Percentiles rank a stretch among this genome's conserved stretches.
Evolutionary conservation across 2,113 vertebrate genomes (phyloP).

Genomic region (Lepus europaeus): DNA sequence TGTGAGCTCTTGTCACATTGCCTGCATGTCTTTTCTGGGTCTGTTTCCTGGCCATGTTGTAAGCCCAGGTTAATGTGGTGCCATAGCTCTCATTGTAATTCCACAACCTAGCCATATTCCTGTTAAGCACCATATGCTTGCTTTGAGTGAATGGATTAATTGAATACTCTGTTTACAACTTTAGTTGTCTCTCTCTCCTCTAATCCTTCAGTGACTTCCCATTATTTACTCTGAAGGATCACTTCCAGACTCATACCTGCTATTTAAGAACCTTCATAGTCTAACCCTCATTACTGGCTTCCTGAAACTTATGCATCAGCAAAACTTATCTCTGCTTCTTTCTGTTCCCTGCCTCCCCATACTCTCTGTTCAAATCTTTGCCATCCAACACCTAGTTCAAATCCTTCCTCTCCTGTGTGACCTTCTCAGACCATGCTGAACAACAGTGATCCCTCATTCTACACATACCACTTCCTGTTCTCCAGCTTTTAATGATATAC

Average conservation of each 20-base stretch:
- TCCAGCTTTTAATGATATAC: conserved; percentile 24
- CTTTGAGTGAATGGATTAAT: conserved; percentile 45
- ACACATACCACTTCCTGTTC: neutral
- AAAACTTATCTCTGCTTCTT: neutral
- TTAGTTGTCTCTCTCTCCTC: neutral
- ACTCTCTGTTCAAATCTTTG: neutral
- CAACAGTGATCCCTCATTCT: neutral
- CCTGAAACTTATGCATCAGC: conserved; percentile 30
- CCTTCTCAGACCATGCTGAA: neutral
- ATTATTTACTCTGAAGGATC: neutral
- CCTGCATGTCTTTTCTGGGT: neutral
- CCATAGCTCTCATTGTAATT: neutral
- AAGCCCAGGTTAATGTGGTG: neutral
- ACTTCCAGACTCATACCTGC: neutral
- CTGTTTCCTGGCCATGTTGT: neutral
- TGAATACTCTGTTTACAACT: conserved; percentile 25
- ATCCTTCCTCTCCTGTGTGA: neutral
- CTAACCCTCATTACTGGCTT: conserved; percentile 28
- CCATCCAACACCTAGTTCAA: neutral
- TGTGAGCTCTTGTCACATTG: neutral
- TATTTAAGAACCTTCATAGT: conserved; percentile 2
- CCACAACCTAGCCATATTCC: neutral
- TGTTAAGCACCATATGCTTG: conserved; percentile 7
- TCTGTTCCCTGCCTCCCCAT: neutral
- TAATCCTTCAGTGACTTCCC: neutral